A percentile compares a stretch with the other conserved stretches of the same genome.
Conservation (phyloP, 2,888 invertebrate species). For the Cyclophora punctaria region DNA sequence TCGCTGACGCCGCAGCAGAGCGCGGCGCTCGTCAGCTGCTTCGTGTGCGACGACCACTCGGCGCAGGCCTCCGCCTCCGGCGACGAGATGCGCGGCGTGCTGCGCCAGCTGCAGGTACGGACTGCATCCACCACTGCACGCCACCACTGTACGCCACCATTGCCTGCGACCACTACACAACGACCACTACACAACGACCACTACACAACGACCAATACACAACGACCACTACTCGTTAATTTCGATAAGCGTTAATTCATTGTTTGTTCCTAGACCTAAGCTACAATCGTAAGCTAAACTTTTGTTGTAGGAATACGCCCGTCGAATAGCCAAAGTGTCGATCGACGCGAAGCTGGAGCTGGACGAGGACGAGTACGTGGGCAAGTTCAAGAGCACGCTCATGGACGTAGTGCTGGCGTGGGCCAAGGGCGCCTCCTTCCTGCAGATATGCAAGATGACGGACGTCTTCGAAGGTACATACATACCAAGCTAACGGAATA, state of each 20-base stretch:
- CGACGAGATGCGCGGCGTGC: slow-evolving; percentile 91
- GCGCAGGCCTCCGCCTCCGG: slow-evolving; percentile 84
- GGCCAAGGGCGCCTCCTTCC: slow-evolving; percentile 94
- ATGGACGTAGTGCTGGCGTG: slow-evolving; percentile 98
- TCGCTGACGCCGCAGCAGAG: slow-evolving; percentile 86
- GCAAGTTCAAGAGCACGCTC: slow-evolving; percentile 93
- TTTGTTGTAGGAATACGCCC: slow-evolving; percentile 84
- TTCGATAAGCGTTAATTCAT: not conserved
- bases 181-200: too few species aligned
- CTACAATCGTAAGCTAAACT: not conserved
- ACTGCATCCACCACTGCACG: too few species aligned
- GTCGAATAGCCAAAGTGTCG: slow-evolving; percentile 92
- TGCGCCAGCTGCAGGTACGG: slow-evolving; percentile 89
- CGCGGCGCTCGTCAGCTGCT: slow-evolving; percentile 90
- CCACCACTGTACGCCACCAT: too few species aligned
- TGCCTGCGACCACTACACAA: too few species aligned
- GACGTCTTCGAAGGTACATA: slow-evolving; percentile 92
- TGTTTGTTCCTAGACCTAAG: not conserved
- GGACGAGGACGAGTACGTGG: slow-evolving; percentile 93
- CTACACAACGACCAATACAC: not conserved
- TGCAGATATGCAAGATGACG: slow-evolving; percentile 95
- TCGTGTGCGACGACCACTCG: slow-evolving; percentile 95
- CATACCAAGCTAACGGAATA: too few species aligned
- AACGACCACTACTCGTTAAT: not conserved
- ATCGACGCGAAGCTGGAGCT: slow-evolving; percentile 89